Evolutionary conservation across 2,888 invertebrate genomes (phyloP), one percentile per base, ranked within the genome.

Genomic region (Dryobota labecula): DNA sequence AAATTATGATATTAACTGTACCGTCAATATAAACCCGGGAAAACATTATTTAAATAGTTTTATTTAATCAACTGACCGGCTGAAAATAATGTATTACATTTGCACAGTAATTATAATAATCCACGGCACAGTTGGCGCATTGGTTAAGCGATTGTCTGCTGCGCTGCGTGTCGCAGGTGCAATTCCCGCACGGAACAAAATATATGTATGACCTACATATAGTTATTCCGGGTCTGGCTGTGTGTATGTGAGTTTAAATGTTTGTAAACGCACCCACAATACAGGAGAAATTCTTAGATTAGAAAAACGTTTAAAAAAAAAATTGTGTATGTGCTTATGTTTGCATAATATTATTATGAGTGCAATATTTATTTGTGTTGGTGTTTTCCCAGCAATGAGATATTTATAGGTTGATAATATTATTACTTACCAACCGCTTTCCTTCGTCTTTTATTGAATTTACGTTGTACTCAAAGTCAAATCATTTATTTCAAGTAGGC

Each of bases 1-100:
- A 64, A 67, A 70, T 66, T 66, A 76, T 30, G 43, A 61, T 54
- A 67, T 73, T 38, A 80, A 66, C 61, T 43, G 27, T 53, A 36
- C 2, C 47, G 65, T 73, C 79, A 79, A 78, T 65, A 58, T 58
- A 57, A 61, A 65, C 13, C 41, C 51, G 15, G 51, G 7, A 20
- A 33, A 62, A 66, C 11, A 53, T 47, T 33, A 79, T 79, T 73
- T 53, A 57, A 76, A 76, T 79, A 27, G 38, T 70, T 77, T 67
- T 43, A 64, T 72, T 60, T 45, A 60, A 73, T 60, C 30, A 30
- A 78, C 62, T 54, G 11, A n/a, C 20, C 36, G 20, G 11, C 11
- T 45, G 45, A 33, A 53, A 58, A 47, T 47, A 6, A 33, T 76
- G 45, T 38, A 58, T n/a, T 11, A 9, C 30, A 58, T 45, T 30